phyloP scores from a whole-genome alignment of 1,140 invertebrate species.

The Trichonephila clavata region DNA sequence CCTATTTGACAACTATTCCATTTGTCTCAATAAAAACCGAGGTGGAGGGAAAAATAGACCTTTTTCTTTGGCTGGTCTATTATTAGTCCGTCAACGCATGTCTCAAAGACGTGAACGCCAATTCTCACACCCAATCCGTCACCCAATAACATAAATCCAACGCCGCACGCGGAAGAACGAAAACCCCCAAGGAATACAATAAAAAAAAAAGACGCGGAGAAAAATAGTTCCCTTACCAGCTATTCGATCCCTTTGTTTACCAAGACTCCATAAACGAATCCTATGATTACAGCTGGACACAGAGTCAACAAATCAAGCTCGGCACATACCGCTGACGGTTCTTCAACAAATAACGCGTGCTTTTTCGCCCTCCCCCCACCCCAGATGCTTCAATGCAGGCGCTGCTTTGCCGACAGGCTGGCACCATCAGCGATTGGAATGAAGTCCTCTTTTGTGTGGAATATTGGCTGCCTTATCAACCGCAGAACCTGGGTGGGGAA shows the following conservation, averaged over 20 bases:
- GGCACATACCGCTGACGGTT: constrained; percentile 73
- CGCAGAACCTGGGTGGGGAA: constrained; percentile 48
- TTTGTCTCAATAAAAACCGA: constrained; percentile 54
- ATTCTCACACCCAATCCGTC: constrained; percentile 56
- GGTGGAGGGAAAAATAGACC: neutral
- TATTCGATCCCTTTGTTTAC: constrained; percentile 74
- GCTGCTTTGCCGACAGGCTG: constrained; percentile 30
- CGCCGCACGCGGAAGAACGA: constrained; percentile 49
- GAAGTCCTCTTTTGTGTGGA: constrained; percentile 29
- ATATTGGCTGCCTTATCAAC: constrained; percentile 65
- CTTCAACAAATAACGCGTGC: constrained; percentile 74
- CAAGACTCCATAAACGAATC: constrained; percentile 68
- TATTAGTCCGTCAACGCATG: constrained; percentile 57
- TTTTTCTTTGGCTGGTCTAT: constrained; percentile 26
- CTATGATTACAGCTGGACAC: constrained; percentile 76
- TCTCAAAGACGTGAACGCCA: constrained; percentile 31
- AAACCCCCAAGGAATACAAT: neutral
- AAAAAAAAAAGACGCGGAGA: constrained; percentile 6
- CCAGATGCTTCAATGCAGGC: neutral
- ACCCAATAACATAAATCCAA: constrained; percentile 65
- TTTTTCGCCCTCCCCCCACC: neutral
- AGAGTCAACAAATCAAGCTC: constrained; percentile 76
- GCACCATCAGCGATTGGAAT: constrained; percentile 62
- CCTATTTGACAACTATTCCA: constrained; percentile 43
- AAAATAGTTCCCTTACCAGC: constrained; percentile 45